Conservation (phyloP, 2,113 vertebrate species). For the Heterotis niloticus region DNA sequence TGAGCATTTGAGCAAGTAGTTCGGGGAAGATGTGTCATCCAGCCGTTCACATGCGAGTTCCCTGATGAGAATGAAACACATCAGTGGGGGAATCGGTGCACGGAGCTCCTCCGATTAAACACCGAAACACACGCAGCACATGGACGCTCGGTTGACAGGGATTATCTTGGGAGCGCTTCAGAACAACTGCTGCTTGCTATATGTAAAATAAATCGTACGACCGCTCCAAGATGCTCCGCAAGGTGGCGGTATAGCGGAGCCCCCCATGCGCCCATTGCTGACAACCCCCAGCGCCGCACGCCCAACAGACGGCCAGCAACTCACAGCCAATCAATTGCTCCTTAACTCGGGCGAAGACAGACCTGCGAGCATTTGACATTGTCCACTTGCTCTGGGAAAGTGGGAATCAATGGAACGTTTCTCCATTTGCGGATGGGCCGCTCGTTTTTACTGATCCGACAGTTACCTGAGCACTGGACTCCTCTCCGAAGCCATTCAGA, state of each 20-base stretch:
- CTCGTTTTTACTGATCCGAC: neutral
- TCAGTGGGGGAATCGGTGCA: too few species aligned
- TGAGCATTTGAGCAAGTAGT: too few species aligned
- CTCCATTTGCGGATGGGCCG: neutral
- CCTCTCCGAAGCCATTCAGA: neutral
- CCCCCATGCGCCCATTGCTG: neutral
- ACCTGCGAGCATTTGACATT: neutral
- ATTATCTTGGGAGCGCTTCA: too few species aligned
- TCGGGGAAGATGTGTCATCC: too few species aligned
- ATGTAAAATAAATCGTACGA: too few species aligned
- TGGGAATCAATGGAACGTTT: neutral
- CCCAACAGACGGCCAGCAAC: neutral
- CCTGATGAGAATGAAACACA: too few species aligned
- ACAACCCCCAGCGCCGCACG: neutral
- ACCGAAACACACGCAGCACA: neutral
- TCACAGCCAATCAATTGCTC: neutral
- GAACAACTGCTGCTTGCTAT: too few species aligned
- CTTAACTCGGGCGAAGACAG: conserved; percentile 3
- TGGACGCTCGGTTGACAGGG: neutral
- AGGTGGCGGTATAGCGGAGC: too few species aligned
- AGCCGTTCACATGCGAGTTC: too few species aligned
- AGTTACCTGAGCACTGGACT: neutral
- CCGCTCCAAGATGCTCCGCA: too few species aligned
- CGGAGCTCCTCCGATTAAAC: neutral
- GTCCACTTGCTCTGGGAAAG: neutral